Conservation (phyloP, 1,140 invertebrate species). For the Drusus annulatus region DNA sequence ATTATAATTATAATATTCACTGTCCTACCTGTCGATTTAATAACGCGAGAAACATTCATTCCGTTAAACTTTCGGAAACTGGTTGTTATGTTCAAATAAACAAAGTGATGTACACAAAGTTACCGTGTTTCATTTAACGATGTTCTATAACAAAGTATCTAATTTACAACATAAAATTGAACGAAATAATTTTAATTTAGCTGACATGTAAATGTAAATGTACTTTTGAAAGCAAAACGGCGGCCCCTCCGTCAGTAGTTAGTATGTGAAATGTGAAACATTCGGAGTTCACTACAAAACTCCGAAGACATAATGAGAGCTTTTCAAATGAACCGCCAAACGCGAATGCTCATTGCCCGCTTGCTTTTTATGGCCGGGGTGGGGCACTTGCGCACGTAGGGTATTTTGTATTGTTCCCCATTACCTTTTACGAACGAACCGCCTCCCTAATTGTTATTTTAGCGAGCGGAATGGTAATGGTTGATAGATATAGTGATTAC, state of each 20-base stretch:
- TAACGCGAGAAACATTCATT: too few relatives aligned
- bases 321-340: constrained; percentile 31
- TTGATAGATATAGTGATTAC: constrained; percentile 25
- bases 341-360: constrained; percentile 27
- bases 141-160: too few relatives aligned
- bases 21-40: too few relatives aligned
- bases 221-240: too few relatives aligned
- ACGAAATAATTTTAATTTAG: too few relatives aligned
- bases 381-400: constrained; percentile 3
- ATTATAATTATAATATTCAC: too few relatives aligned
- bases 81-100: too few relatives aligned
- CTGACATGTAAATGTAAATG: too few relatives aligned
- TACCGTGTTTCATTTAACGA: too few relatives aligned
- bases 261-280: neutral
- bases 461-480: constrained; percentile 9
- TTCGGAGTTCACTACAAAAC: constrained; percentile 8
- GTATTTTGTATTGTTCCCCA: constrained; percentile 24
- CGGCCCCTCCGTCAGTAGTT: neutral
- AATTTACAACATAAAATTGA: too few relatives aligned
- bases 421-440: constrained; percentile 23
- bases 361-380: constrained; percentile 4
- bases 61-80: too few relatives aligned
- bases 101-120: too few relatives aligned
- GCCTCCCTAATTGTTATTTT: constrained; percentile 29
- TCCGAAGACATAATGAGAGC: constrained; percentile 26